Conservation (phyloP, 2,113 vertebrate species). For the Gambusia holbrooki region DNA sequence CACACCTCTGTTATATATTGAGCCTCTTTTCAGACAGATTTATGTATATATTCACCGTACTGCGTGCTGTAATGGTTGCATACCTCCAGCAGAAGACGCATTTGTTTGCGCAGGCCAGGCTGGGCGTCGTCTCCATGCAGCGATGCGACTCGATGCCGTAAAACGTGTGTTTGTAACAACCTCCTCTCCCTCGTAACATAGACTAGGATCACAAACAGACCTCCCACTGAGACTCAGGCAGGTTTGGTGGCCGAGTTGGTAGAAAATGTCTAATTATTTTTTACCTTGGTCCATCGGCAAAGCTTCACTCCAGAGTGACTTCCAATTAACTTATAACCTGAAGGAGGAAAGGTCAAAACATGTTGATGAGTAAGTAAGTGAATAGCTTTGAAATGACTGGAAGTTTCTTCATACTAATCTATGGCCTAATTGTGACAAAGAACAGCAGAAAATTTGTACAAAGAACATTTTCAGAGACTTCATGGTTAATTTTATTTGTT, state of each 20-base stretch:
- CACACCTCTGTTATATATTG: too few relatives aligned
- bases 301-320: constrained; percentile 97
- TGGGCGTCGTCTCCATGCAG: constrained; percentile 96
- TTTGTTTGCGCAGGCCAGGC: constrained; percentile 95
- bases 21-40: too few relatives aligned
- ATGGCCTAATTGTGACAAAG: not conserved
- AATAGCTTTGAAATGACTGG: too few relatives aligned
- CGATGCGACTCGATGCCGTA: constrained; percentile 96
- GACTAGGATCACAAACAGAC: constrained; percentile 74
- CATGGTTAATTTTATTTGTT: too few relatives aligned
- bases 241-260: not conserved
- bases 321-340: constrained; percentile 94
- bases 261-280: constrained; percentile 8
- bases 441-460: not conserved
- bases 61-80: not conserved
- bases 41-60: not conserved
- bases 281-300: constrained; percentile 97
- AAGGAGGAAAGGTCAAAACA: constrained; percentile 17
- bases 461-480: not conserved
- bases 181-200: constrained; percentile 93
- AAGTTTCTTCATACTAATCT: too few relatives aligned
- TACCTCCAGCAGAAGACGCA: constrained; percentile 99
- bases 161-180: constrained; percentile 97
- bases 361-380: not conserved
- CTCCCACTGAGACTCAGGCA: not conserved